Base-by-base conservation (phyloP, 2,888 invertebrate genomes). In the Chouioia cunea region DNA sequence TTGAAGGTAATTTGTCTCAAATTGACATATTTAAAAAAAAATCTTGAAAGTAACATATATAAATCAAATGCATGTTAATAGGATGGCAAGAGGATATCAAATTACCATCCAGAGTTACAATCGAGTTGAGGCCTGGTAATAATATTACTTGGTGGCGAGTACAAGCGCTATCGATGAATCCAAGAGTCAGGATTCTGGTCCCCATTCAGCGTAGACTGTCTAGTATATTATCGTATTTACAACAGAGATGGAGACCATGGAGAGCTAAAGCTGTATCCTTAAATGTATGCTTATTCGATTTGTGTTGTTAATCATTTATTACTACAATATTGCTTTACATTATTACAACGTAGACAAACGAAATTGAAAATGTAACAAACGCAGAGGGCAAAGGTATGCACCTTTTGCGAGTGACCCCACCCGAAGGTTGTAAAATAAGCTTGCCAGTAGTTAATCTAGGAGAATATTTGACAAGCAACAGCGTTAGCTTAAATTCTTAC, bases 161-260 rank as follows among this genome's bases (percentile, higher is more conserved):
- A 43, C 97, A 97, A 84, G 89, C 90, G 8, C 87, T 94, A 65
- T 93, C 97, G 2, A 96, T 97, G 88, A 97, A 97, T 89, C 97
- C 97, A 36, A 90, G 96, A 77, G 89, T 93, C 4, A 89, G 91
- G 71, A 90, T 92, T 48, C 88, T 90, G 58, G 87, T 94, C 64
- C 91, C 94, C 22, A 88, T 95, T 65, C 93, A 95, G 79, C 90
- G 93, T 74, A 88, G 92, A 56, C 87, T 97, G 10, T 88, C 89
- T 15, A 90, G 91, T 67, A 87, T 96, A 56, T 88, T 97, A 54
- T 87, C 87, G 74, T 93, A 91, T 80, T 89, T 97, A 75, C 90
- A 91, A 78, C 88, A 88, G 72, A 90, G 94, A 78, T 97, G 97
- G 97, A 89, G 89, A 73, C 89, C 90, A 27, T 86, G 86, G 14